Evolutionary conservation across 2,888 invertebrate genomes (phyloP).

Genomic region (Carabus problematicus): DNA sequence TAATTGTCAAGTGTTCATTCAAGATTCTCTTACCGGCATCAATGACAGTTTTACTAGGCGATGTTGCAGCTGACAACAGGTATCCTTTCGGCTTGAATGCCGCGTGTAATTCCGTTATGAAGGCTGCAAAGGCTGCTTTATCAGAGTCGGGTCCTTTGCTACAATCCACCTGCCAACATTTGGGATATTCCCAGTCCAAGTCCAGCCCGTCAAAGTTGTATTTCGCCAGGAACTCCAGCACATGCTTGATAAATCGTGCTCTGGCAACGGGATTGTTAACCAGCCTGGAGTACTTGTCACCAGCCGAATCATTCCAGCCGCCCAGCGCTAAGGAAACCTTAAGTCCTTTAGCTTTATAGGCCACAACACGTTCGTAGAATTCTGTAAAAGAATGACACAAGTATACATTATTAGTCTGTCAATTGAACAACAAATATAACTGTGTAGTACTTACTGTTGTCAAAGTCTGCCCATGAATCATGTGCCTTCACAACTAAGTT

Average conservation of each 20-base stretch:
- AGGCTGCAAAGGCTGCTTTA: constrained; percentile 78
- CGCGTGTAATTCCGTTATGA: constrained; percentile 75
- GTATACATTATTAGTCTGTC: background rate
- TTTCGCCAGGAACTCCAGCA: constrained; percentile 77
- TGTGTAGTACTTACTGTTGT: constrained; percentile 72
- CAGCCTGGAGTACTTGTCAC: constrained; percentile 86
- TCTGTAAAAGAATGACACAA: constrained; percentile 60
- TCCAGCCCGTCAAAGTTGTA: constrained; percentile 93
- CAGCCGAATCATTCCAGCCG: constrained; percentile 95
- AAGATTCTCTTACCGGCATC: constrained; percentile 69
- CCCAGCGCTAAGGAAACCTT: constrained; percentile 89
- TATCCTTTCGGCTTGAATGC: constrained; percentile 60
- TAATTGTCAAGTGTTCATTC: no score
- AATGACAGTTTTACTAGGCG: constrained; percentile 86
- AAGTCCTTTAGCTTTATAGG: constrained; percentile 77
- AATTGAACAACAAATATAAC: background rate
- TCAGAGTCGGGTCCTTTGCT: constrained; percentile 84
- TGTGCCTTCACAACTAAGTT: constrained; percentile 81
- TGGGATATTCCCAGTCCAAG: constrained; percentile 94
- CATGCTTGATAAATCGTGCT: constrained; percentile 76
- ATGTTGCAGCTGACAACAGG: constrained; percentile 83
- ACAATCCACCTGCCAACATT: constrained; percentile 89
- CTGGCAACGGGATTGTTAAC: constrained; percentile 79
- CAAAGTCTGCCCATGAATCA: constrained; percentile 90
- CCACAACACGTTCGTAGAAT: constrained; percentile 85